Conservation (phyloP, 35 echinoderm and acorn worm species). For the Holothuria glaberrima region DNA sequence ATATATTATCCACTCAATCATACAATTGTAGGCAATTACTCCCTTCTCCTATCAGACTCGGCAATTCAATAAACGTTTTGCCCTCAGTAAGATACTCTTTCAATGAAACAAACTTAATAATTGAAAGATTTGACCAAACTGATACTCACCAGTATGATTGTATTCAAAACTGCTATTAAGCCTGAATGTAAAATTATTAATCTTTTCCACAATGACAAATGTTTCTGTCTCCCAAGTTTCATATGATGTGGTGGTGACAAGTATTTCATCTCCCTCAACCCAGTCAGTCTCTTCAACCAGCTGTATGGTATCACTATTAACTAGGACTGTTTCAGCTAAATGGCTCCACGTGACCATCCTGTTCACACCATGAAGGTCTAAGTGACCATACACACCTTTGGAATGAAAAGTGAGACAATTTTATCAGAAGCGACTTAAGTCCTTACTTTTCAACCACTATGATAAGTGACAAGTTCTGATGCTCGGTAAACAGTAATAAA, state of each 20-base stretch:
- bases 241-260: constrained; percentile 82
- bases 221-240: constrained; percentile 95
- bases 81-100: no score
- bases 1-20: no score
- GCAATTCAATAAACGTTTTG: no score
- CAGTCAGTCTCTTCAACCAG: constrained; percentile 76
- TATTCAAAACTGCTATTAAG: constrained; percentile 80
- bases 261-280: constrained; percentile 83
- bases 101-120: no score
- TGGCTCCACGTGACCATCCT: constrained; percentile 81
- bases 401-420: no score
- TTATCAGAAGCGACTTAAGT: no score
- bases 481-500: no score
- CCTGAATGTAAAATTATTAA: constrained; percentile 60
- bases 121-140: no score
- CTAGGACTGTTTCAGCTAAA: constrained; percentile 58
- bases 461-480: no score
- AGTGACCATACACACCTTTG: constrained; percentile 87
- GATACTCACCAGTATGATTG: constrained; percentile 66
- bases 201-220: constrained; percentile 69
- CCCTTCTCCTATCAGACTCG: no score
- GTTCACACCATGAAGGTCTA: constrained; percentile 84
- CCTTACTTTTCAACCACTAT: no score
- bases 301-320: constrained; percentile 62
- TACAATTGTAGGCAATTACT: no score